Evolutionary conservation across 2,888 invertebrate genomes (phyloP).

Genomic region (Platycnemis pennipes): DNA sequence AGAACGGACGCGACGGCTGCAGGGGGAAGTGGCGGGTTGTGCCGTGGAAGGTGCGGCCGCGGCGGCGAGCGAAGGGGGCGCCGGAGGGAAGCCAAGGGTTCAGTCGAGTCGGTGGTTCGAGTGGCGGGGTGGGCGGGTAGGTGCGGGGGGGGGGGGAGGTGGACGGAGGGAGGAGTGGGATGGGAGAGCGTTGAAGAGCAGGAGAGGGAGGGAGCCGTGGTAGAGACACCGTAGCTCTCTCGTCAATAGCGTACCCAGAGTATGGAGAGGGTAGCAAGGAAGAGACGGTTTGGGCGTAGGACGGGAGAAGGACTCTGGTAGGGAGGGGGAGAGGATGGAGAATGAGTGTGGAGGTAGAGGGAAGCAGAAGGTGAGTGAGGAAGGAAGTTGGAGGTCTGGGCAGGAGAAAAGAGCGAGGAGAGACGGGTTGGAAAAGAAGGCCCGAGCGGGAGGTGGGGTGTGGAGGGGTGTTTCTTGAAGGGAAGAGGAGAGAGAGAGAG

Average conservation of each 20-base stretch:
- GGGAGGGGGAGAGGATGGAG: neutral
- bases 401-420: neutral
- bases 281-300: neutral
- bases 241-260: conserved; percentile 41
- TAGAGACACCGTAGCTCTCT: conserved; percentile 13
- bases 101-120: neutral
- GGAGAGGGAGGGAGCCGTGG: neutral
- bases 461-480: neutral
- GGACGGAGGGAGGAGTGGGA: neutral
- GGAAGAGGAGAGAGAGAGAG: neutral
- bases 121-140: neutral
- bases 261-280: neutral
- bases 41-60: neutral
- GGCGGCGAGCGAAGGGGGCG: neutral
- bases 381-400: conserved; percentile 38
- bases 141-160: neutral
- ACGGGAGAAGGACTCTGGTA: neutral
- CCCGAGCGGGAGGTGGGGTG: neutral
- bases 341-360: too few species aligned
- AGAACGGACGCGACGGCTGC: neutral
- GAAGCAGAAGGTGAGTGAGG: neutral
- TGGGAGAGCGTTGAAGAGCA: neutral
- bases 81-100: neutral
- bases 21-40: neutral
- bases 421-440: neutral